Conservation (phyloP, 2,797 vertebrate species). For the Denticeps clupeoides region DNA sequence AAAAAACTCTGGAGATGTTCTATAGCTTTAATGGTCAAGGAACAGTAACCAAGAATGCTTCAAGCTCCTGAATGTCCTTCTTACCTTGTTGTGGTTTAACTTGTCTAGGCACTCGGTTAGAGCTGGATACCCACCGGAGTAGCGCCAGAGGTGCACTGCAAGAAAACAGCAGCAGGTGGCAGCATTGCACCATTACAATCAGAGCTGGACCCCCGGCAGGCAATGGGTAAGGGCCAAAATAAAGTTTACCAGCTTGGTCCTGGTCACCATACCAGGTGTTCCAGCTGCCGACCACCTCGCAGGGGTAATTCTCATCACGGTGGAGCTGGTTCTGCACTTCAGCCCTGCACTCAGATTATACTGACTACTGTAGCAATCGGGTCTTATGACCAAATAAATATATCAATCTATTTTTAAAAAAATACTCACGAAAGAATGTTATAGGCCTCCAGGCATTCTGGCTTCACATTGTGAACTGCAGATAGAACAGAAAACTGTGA, state of each 20-base stretch:
- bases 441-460: constrained; percentile 77
- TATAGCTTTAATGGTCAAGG: too few species aligned
- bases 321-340: constrained; percentile 80
- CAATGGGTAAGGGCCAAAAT: too few species aligned
- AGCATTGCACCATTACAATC: constrained; percentile 27
- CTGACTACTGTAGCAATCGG: neutral
- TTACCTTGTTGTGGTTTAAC: constrained; percentile 73
- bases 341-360: constrained; percentile 48
- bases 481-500: constrained; percentile 13
- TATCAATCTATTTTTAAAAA: neutral
- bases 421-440: constrained; percentile 81
- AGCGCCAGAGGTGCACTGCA: constrained; percentile 90
- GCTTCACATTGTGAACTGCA: constrained; percentile 87
- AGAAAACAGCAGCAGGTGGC: constrained; percentile 43
- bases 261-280: constrained; percentile 95
- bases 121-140: constrained; percentile 85
- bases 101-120: constrained; percentile 81
- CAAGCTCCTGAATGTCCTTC: neutral
- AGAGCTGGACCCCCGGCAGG: too few species aligned
- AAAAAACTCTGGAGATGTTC: too few species aligned
- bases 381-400: neutral
- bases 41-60: too few species aligned
- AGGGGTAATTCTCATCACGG: constrained; percentile 72
- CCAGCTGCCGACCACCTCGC: constrained; percentile 93
- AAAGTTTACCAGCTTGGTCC: constrained; percentile 92